phyloP scores from a whole-genome alignment of 1,140 invertebrate species.

The Apis mellifera region Amel_HAv3.1 CM009943.2:6574001-6574500 shows the following conservation, averaged over 20 bases:
- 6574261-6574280: background rate
- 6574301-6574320: slow-evolving; percentile 54
- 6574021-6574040: no score
- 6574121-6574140: no score
- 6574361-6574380: background rate
- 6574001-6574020: no score
- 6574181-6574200: background rate
- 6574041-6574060: background rate
- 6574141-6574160: background rate
- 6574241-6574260: slow-evolving; percentile 3
- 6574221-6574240: no score
- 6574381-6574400: slow-evolving; percentile 15
- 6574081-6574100: background rate
- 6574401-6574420: slow-evolving; percentile 15
- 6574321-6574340: slow-evolving; percentile 69
- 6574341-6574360: slow-evolving; percentile 9
- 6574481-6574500: background rate
- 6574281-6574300: background rate
- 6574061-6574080: background rate
- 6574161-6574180: no score
- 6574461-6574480: slow-evolving; percentile 39
- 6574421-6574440: slow-evolving; percentile 65
- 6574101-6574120: no score
- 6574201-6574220: background rate
- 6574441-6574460: slow-evolving; percentile 65